Conservation (phyloP, 2,113 vertebrate genomes). For the Argyrosomus japonicus region DNA sequence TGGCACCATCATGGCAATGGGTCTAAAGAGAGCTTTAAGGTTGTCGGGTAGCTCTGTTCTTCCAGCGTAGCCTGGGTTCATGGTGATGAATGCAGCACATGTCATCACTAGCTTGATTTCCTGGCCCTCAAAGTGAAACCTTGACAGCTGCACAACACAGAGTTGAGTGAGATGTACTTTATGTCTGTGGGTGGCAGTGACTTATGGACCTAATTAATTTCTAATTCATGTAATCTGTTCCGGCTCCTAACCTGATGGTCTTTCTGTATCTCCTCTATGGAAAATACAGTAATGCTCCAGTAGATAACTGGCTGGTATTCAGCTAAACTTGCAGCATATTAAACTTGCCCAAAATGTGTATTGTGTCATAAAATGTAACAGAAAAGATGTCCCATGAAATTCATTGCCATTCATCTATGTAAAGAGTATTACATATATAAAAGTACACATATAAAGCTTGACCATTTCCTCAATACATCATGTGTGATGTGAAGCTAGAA, state of each 20-base stretch:
- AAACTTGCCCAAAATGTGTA: not conserved
- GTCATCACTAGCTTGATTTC: conserved; percentile 91
- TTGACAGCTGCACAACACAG: conserved; percentile 80
- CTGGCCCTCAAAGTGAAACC: conserved; percentile 91
- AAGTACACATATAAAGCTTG: not conserved
- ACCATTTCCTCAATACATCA: not conserved
- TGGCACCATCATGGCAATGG: conserved; percentile 93
- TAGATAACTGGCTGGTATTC: not conserved
- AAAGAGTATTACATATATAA: not conserved
- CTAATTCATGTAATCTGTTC: not conserved
- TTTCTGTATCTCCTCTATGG: not conserved
- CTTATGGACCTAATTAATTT: not conserved
- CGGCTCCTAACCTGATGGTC: not conserved
- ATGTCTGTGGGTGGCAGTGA: not conserved
- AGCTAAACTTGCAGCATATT: not conserved
- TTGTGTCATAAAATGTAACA: not conserved
- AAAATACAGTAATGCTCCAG: not conserved
- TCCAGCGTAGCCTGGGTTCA: conserved; percentile 93
- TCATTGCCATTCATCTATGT: not conserved
- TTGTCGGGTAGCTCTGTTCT: conserved; percentile 91
- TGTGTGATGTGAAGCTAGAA: not conserved
- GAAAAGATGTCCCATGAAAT: not conserved
- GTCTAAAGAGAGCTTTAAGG: conserved; percentile 91
- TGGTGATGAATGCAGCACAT: conserved; percentile 92
- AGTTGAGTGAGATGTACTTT: not conserved